phyloP scores from a whole-genome alignment of 1,140 invertebrate species.

The Anagrus nilaparvatae region DNA sequence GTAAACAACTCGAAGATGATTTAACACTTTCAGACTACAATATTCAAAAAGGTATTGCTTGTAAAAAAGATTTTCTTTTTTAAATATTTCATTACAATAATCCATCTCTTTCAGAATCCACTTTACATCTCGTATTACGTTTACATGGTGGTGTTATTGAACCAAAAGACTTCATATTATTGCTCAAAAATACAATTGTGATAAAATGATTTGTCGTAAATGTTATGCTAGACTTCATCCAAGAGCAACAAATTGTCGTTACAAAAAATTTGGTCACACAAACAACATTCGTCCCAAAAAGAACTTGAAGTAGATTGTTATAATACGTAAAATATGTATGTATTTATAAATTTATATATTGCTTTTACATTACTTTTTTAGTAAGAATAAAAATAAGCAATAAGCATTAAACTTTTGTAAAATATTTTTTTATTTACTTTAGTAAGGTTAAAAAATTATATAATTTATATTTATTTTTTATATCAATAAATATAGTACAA shows the following conservation, averaged over 20 bases:
- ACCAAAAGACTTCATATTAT: slow-evolving; percentile 89
- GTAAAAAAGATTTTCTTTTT: slow-evolving; percentile 59
- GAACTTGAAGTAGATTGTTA: slow-evolving; percentile 88
- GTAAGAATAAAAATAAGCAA: too few relatives aligned
- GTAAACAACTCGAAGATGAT: slow-evolving; percentile 62
- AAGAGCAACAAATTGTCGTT: slow-evolving; percentile 96
- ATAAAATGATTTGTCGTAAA: slow-evolving; percentile 99
- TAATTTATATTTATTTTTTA: too few relatives aligned
- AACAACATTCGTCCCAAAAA: slow-evolving; percentile 99
- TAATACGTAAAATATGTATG: too few relatives aligned
- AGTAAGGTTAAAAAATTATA: too few relatives aligned
- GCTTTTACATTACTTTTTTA: too few relatives aligned
- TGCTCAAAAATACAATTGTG: slow-evolving; percentile 98
- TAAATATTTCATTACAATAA: slow-evolving; percentile 36
- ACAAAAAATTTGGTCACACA: slow-evolving; percentile 98
- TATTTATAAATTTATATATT: too few relatives aligned
- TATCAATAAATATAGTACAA: too few relatives aligned
- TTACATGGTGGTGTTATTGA: slow-evolving; percentile 92
- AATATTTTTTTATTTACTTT: too few relatives aligned
- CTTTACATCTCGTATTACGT: slow-evolving; percentile 77
- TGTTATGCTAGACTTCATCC: slow-evolving; percentile 98
- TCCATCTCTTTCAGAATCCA: slow-evolving; percentile 56
- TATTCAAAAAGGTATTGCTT: slow-evolving; percentile 38
- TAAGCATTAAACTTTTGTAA: too few relatives aligned
- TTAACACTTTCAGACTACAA: slow-evolving; percentile 62